Evolutionary conservation across 2,797 vertebrate genomes (phyloP), one percentile per base, ranked within the genome.

Genomic region (Tachyglossus aculeatus): DNA sequence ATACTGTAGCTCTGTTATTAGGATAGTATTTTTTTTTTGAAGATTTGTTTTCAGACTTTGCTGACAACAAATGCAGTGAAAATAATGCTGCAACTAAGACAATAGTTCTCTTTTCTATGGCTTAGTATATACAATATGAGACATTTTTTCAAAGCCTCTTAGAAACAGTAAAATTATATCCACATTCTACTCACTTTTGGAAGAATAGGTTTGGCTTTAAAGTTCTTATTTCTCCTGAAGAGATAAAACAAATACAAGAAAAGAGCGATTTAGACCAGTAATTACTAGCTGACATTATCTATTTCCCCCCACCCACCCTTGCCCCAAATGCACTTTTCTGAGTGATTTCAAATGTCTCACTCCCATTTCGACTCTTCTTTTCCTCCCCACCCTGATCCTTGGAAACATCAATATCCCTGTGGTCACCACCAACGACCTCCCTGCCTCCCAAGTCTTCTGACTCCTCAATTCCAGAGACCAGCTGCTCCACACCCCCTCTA

Each of bases 201-300:
- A 77, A 99, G 95, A 68, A 62, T 87, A 21, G 95, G 95, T 84
- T 96, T 99, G 18, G 91, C 85, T 92, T 96, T 99, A 91, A 95
- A 93, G 87, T 96, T 97, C 90, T 95, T 99, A 85, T 96, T 98
- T 88, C 97, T 92, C 97, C 98, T 99, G 89, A 55, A 77, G 62
- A 88, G 52, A 90, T 1, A 82, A 88, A 32, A 74, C 21, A 66
- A 15, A 47, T 34, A 41, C 80, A 57, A 76, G 45, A 67, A 61
- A 61, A 58, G 66, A 31, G 5, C 21, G 74, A 12, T 8, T 4
- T 21, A 54, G 3, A 72, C n/a, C n/a, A n/a, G n/a, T n/a, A n/a
- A n/a, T n/a, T n/a, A n/a, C n/a, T n/a, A n/a, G 63, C 69, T 0
- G 1, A 6, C 21, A 24, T 2, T 6, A 22, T 7, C 6, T 14